These are phyloP conservation scores for Falcunculus frontatus DNA, from an alignment of 2,113 vertebrate genomes.

Conservation along the genomic window DNA sequence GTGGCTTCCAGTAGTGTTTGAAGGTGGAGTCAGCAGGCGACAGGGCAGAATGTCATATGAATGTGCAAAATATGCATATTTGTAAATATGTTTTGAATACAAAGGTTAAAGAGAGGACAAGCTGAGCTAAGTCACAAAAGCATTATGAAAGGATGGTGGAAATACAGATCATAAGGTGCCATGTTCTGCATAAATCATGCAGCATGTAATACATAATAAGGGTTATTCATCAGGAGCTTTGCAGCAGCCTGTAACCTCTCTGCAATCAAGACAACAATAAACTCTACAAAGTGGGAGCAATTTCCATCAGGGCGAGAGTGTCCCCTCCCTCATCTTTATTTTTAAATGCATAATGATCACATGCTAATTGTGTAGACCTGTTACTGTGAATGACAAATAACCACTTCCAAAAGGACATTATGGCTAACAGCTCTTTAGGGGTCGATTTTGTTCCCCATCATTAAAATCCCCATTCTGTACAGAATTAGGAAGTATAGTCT, in stretches of 20 bases:
- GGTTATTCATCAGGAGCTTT: not conserved
- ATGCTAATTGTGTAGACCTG: conserved; percentile 47
- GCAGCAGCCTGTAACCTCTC: conserved; percentile 22
- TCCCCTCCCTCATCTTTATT: conserved; percentile 2
- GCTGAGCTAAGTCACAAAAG: conserved; percentile 21
- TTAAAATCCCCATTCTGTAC: conserved; percentile 39
- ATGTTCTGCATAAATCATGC: conserved; percentile 46
- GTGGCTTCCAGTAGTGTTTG: not conserved
- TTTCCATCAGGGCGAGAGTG: not conserved
- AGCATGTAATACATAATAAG: conserved; percentile 42
- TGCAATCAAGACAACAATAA: conserved; percentile 57
- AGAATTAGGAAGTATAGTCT: conserved; percentile 49
- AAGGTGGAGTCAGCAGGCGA: not conserved
- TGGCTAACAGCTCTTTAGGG: conserved; percentile 45
- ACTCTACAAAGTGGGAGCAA: conserved; percentile 6
- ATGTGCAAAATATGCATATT: conserved; percentile 40
- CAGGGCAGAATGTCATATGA: not conserved
- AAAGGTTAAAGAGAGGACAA: conserved; percentile 53
- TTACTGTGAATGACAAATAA: conserved; percentile 57
- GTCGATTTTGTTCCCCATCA: conserved; percentile 43
- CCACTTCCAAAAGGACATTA: conserved; percentile 38
- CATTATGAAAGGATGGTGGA: not conserved
- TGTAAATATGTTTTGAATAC: conserved; percentile 46
- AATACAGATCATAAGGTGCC: conserved; percentile 53
- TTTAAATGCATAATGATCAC: conserved; percentile 29